Conservation (phyloP, 2,113 vertebrate species). For the Bufo gargarizans region DNA sequence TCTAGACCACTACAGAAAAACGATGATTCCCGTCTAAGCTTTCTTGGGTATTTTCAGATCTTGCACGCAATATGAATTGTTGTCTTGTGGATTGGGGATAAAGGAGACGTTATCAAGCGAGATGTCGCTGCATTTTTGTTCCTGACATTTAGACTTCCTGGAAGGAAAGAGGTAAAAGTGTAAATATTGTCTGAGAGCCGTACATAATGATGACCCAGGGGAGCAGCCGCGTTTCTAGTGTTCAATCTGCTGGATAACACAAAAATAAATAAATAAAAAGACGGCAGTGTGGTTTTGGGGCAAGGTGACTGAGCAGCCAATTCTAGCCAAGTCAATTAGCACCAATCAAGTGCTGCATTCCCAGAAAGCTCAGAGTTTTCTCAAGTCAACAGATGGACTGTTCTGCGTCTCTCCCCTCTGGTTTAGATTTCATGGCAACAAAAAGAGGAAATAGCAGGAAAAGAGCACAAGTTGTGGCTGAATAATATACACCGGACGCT, state of each 20-base stretch:
- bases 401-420: conserved; percentile 19
- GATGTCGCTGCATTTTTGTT: conserved; percentile 28
- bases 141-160: conserved; percentile 47
- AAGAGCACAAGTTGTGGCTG: neutral
- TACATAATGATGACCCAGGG: conserved; percentile 50
- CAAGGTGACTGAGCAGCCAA: conserved; percentile 38
- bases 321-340: conserved; percentile 44
- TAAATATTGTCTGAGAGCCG: conserved; percentile 46
- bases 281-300: neutral
- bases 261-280: neutral
- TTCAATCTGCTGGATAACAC: neutral
- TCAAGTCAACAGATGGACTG: conserved; percentile 41
- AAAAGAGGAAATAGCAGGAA: neutral
- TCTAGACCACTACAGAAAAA: conserved; percentile 7
- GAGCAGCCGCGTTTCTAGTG: neutral
- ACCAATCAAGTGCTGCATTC: conserved; percentile 42
- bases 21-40: neutral
- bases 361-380: conserved; percentile 32
- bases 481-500: conserved; percentile 1
- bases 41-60: conserved; percentile 40
- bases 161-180: conserved; percentile 44
- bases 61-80: conserved; percentile 45
- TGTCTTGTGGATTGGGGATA: conserved; percentile 51
- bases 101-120: conserved; percentile 41
- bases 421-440: conserved; percentile 12